Evolutionary conservation across 2,797 vertebrate genomes (phyloP).

Genomic region (Yasuhikotakia modesta): DNA sequence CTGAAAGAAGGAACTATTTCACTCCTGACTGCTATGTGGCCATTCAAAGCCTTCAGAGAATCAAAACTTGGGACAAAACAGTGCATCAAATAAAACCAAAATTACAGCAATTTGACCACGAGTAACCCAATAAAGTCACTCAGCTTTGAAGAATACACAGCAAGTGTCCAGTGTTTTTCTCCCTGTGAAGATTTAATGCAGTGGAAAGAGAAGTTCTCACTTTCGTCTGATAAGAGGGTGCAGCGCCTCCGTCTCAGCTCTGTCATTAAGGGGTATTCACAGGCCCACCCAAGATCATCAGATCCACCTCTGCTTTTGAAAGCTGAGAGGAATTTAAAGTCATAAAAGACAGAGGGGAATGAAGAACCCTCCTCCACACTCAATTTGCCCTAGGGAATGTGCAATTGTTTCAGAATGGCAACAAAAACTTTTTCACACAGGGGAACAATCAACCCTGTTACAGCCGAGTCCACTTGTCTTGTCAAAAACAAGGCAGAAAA

Average conservation of each 20-base stretch:
- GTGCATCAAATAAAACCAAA: constrained; percentile 52
- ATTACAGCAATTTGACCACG: constrained; percentile 61
- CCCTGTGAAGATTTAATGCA: constrained; percentile 54
- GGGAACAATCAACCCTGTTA: constrained; percentile 48
- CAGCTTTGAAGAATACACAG: constrained; percentile 35
- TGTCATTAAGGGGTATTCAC: constrained; percentile 64
- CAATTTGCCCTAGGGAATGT: constrained; percentile 55
- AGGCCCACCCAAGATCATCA: constrained; percentile 69
- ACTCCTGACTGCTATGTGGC: constrained; percentile 59
- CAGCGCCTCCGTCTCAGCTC: constrained; percentile 48
- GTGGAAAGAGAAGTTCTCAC: constrained; percentile 44
- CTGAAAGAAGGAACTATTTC: constrained; percentile 80
- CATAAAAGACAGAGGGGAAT: constrained; percentile 62
- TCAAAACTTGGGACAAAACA: constrained; percentile 43
- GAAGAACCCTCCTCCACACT: constrained; percentile 50
- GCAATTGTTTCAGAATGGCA: constrained; percentile 55
- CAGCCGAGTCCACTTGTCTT: constrained; percentile 36
- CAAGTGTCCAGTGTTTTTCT: constrained; percentile 45
- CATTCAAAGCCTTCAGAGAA: constrained; percentile 44
- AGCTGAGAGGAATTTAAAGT: constrained; percentile 69
- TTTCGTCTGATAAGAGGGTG: constrained; percentile 49
- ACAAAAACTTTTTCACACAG: constrained; percentile 52
- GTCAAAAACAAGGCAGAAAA: constrained; percentile 44
- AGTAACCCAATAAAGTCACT: constrained; percentile 46
- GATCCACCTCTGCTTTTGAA: constrained; percentile 65